Base-by-base conservation (phyloP, 2,797 vertebrate species). In the Dallia pectoralis region DNA sequence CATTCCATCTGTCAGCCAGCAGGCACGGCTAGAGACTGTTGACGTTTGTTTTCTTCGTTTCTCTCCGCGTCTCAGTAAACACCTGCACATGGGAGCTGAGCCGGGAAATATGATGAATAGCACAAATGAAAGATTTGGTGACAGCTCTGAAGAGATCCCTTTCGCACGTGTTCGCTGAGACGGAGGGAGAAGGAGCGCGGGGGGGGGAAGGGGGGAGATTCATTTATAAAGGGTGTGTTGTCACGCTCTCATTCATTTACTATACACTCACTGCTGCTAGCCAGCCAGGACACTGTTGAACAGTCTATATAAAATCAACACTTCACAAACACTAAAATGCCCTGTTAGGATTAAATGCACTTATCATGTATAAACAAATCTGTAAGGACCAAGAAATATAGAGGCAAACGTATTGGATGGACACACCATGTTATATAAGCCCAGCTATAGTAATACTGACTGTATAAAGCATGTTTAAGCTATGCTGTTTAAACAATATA, bases 1-100 rank as follows among this genome's bases (percentile, higher is more conserved):
- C 25, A 71, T 81, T 83, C 82, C 89, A 88, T 88, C 87, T 90
- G 51, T 53, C 3, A n/a, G n/a, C 51, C 51, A 53, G 85, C 79
- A 11, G n/a, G 74, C 80, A 88, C 87, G 84, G 79, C 84, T 78
- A 63, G 48, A 86, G 77, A 83, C 77, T 69, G 64, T 77, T 78
- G 81, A 78, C 71, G 69, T 86, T 88, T 79, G 73, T 83, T 81
- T 85, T 81, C 74, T 63, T 84, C 82, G 77, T 82, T 84, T 25
- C 27, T 63, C 11, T 47, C 65, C 47, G 16, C 47, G 75, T 82
- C 87, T 84, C 87, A 87, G 86, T 91, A 90, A 91, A 89, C 87
- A 89, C 88, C 88, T 89, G 88, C 84, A 84, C 70, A 15, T 78
- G 49, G 76, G 8, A 40, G 49, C 66, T 4, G 47, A 85, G 79